Percentiles rank a stretch among this genome's conserved stretches.
Evolutionary conservation across 2,113 vertebrate species (phyloP).

Genomic region (Grus americana): DNA sequence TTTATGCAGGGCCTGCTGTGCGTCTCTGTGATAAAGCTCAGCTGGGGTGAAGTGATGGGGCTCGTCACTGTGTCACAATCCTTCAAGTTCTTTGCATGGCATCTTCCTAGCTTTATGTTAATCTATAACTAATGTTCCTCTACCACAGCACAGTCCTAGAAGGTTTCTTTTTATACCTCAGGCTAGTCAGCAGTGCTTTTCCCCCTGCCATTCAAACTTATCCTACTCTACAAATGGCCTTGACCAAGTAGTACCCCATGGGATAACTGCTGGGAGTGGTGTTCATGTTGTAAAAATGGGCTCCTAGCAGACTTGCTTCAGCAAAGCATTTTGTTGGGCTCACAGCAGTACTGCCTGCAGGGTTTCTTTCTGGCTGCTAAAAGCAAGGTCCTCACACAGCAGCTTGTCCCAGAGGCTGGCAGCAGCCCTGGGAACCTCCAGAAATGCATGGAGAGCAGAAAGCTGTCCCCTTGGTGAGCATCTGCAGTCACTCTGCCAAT

Average conservation of each 20-base stretch:
- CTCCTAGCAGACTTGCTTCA: not conserved
- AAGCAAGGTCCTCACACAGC: not conserved
- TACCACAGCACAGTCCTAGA: not conserved
- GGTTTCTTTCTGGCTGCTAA: not conserved
- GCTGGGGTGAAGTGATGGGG: not conserved
- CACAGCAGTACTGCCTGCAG: rapidly evolving
- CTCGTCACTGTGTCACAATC: not conserved
- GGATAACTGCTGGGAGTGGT: not conserved
- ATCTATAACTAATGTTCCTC: not conserved
- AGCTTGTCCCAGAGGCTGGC: not conserved
- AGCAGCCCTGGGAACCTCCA: not conserved
- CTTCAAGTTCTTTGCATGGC: not conserved
- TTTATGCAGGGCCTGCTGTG: not conserved
- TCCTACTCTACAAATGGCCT: not conserved
- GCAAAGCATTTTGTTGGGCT: not conserved
- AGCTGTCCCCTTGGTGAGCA: not conserved
- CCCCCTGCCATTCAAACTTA: not conserved
- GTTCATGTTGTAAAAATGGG: not conserved
- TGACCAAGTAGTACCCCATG: not conserved
- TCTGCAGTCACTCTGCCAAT: not conserved
- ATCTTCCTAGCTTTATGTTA: not conserved
- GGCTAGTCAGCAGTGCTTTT: not conserved
- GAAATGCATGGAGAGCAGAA: not conserved
- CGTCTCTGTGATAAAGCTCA: not conserved
- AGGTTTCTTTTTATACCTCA: not conserved